phyloP scores from a whole-genome alignment of 2,113 vertebrate species.

The Struthidea cinerea region DNA sequence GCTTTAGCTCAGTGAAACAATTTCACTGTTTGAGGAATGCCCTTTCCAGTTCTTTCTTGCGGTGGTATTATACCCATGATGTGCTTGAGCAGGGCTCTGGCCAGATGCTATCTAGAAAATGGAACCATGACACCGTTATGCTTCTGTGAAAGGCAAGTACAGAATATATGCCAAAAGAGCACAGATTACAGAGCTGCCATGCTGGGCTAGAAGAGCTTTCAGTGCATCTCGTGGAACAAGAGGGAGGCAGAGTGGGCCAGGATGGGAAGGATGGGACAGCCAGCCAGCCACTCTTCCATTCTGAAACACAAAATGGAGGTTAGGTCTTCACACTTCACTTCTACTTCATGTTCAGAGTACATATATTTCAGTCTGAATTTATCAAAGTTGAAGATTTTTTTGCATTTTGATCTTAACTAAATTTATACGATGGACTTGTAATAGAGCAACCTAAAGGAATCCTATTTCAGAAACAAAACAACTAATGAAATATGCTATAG shows the following conservation, averaged over 20 bases:
- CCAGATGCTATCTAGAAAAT: not conserved
- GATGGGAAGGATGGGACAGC: too few relatives aligned
- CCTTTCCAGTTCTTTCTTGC: not conserved
- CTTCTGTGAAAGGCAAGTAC: not conserved
- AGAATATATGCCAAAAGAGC: not conserved
- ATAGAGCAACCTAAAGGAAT: not conserved
- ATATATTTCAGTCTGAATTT: not conserved
- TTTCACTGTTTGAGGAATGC: not conserved
- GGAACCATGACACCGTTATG: accelerated
- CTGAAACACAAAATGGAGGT: not conserved
- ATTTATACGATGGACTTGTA: not conserved
- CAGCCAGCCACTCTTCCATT: not conserved
- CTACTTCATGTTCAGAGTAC: not conserved
- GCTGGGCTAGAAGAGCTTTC: not conserved
- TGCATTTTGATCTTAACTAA: not conserved
- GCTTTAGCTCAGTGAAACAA: not conserved
- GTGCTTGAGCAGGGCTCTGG: not conserved
- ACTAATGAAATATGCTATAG: not conserved
- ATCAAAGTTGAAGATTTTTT: not conserved
- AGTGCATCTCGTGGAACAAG: not conserved
- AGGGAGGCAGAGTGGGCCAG: not conserved
- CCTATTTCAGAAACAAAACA: not conserved
- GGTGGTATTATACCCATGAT: not conserved
- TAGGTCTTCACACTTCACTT: not conserved
- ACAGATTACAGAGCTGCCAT: not conserved